Percentiles rank a stretch among this genome's conserved stretches.
phyloP scores from a whole-genome alignment of 2,113 vertebrate species.

The Fregata magnificens region DNA sequence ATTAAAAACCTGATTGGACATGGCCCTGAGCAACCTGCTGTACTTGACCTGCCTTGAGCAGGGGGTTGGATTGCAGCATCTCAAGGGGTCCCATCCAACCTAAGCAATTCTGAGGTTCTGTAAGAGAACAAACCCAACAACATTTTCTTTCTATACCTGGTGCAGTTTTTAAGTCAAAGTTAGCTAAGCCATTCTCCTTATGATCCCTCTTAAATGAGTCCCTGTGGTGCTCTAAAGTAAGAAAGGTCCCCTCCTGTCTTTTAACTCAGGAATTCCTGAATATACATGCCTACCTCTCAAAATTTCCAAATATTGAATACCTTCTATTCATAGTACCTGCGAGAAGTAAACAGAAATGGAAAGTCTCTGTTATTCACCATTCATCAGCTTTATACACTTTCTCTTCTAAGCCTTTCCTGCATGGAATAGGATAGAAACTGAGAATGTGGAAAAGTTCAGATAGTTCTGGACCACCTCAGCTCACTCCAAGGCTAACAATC shows the following conservation, averaged over 20 bases:
- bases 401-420: background rate
- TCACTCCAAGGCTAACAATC: background rate
- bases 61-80: background rate
- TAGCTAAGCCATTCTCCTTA: background rate
- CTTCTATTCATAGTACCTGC: background rate
- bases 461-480: background rate
- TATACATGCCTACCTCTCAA: background rate
- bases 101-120: background rate
- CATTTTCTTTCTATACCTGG: background rate
- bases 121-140: background rate
- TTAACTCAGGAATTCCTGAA: background rate
- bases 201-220: background rate
- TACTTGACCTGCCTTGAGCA: background rate
- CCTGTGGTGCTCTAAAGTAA: background rate
- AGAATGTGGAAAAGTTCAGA: background rate
- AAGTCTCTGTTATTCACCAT: background rate
- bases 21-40: background rate
- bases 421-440: background rate
- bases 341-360: background rate
- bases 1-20: background rate
- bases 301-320: background rate
- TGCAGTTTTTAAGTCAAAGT: background rate
- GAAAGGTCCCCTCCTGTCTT: background rate
- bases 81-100: background rate
- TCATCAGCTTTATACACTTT: background rate